These are phyloP conservation scores for Ochotona princeps DNA, from an alignment of 2,113 vertebrate genomes.

Conservation along the genomic window DNA sequence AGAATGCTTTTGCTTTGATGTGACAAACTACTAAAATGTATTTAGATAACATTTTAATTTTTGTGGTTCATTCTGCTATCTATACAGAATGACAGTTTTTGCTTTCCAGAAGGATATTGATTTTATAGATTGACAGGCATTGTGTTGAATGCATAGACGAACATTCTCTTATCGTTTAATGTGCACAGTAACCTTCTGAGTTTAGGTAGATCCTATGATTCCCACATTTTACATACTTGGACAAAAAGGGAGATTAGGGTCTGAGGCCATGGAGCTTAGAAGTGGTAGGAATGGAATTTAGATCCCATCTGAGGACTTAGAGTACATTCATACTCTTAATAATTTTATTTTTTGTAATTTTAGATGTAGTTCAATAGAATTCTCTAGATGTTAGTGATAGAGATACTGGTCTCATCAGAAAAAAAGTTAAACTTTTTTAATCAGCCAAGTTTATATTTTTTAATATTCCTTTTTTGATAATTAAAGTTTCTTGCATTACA, in stretches of 20 bases:
- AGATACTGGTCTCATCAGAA: conserved; percentile 29
- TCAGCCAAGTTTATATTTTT: not conserved
- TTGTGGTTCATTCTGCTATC: conserved; percentile 40
- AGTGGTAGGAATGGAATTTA: not conserved
- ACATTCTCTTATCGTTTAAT: not conserved
- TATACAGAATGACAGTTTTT: not conserved
- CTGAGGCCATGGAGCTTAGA: not conserved
- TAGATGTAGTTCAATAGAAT: conserved; percentile 3
- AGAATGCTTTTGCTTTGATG: conserved; percentile 55
- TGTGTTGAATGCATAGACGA: not conserved
- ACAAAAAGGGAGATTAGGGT: not conserved
- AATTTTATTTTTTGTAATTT: conserved; percentile 48
- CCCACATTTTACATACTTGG: not conserved
- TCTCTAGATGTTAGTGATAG: not conserved
- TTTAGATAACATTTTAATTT: conserved; percentile 37
- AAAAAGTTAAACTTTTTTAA: conserved; percentile 1
- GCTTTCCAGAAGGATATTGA: conserved; percentile 29
- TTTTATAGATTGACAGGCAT: not conserved
- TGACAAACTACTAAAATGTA: conserved; percentile 33
- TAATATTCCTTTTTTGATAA: not conserved
- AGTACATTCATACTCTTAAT: conserved; percentile 22
- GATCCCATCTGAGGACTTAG: not conserved
- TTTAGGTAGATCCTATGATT: not conserved
- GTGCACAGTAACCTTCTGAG: not conserved
- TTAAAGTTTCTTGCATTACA: not conserved